Evolutionary conservation across 2,113 vertebrate species (phyloP).

Genomic region (Centropus unirufus): DNA sequence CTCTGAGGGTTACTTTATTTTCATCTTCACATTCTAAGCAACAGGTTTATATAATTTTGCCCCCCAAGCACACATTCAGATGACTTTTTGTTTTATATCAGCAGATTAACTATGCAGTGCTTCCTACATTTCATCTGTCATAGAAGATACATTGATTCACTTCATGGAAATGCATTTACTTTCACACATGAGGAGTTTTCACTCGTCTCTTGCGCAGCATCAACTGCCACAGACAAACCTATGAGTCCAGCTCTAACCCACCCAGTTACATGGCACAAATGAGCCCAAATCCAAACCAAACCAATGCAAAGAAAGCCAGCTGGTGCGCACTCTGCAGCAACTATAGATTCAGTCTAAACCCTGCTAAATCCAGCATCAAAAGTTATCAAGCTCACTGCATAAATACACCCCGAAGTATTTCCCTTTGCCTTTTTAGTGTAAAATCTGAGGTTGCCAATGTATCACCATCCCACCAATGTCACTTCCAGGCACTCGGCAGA

Average conservation of each 20-base stretch:
- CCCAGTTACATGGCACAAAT: neutral
- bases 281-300: neutral
- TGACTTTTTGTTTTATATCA: neutral
- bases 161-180: neutral
- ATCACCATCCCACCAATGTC: neutral
- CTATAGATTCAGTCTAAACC: neutral
- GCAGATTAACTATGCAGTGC: neutral
- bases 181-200: neutral
- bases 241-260: neutral
- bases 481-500: neutral
- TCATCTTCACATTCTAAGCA: neutral
- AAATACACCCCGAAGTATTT: neutral
- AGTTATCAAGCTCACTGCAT: neutral
- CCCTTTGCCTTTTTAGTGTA: neutral
- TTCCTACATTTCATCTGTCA: neutral
- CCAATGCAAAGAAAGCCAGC: neutral
- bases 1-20: neutral
- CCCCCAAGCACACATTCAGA: neutral
- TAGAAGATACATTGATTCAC: neutral
- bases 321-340: neutral
- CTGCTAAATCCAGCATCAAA: neutral
- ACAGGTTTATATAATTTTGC: neutral
- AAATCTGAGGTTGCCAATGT: neutral
- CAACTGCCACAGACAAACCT: neutral
- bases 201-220: accelerated